Evolutionary conservation across 2,113 vertebrate species (phyloP).

Genomic region (Procapra przewalskii): DNA sequence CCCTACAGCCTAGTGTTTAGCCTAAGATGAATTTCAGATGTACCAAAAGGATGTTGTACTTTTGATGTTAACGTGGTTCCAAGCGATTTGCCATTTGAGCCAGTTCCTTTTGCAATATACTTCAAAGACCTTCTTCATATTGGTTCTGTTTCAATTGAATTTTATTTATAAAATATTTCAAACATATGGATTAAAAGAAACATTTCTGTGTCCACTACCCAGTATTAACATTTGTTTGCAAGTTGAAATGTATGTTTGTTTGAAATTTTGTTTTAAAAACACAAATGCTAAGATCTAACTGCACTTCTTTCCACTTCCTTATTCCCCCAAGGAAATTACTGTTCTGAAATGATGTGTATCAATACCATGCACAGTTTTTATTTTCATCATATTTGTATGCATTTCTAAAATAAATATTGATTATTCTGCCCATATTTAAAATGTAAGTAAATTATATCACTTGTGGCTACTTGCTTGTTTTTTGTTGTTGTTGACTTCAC

Average conservation of each 20-base stretch:
- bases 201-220: neutral
- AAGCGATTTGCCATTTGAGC: neutral
- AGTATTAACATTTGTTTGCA: neutral
- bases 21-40: neutral
- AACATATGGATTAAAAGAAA: neutral
- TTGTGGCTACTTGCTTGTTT: neutral
- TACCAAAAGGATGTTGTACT: neutral
- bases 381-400: neutral
- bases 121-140: neutral
- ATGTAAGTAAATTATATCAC: neutral
- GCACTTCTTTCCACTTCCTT: neutral
- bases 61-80: neutral
- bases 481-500: neutral
- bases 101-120: neutral
- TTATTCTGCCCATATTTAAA: neutral
- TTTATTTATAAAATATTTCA: neutral
- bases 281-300: neutral
- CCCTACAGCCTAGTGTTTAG: neutral
- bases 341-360: neutral
- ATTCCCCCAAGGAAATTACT: neutral
- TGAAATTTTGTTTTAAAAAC: neutral
- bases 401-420: neutral
- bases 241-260: constrained; percentile 27
- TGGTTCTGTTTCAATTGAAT: neutral
- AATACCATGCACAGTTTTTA: neutral